Conservation (phyloP, 2,113 vertebrate genomes). For the Bolborhynchus lineola region DNA sequence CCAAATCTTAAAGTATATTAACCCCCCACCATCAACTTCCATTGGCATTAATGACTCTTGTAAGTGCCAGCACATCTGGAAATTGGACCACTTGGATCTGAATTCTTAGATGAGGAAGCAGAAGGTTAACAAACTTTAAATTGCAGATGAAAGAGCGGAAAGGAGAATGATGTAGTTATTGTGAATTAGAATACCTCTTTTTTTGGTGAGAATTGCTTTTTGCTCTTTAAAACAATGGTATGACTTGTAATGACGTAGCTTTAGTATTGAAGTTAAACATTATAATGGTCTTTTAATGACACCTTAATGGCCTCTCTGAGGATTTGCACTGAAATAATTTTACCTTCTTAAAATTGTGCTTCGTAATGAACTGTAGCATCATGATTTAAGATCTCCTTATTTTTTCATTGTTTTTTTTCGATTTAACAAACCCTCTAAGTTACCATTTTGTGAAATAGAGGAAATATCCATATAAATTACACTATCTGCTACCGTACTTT, state of each 20-base stretch:
- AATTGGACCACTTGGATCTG: not conserved
- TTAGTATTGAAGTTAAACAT: not conserved
- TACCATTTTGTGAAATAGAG: not conserved
- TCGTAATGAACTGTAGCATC: not conserved
- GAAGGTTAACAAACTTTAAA: not conserved
- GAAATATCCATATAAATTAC: no score
- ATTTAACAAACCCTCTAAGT: not conserved
- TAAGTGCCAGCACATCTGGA: not conserved
- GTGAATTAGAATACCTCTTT: not conserved
- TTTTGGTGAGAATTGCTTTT: not conserved
- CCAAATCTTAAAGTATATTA: not conserved
- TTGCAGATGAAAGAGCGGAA: not conserved
- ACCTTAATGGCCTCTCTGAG: constrained; percentile 33
- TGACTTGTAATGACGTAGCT: constrained; percentile 21
- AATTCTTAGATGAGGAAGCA: not conserved
- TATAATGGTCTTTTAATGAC: constrained; percentile 49
- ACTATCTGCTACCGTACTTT: no score
- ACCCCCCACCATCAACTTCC: not conserved
- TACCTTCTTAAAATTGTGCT: not conserved
- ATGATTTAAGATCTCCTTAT: not conserved
- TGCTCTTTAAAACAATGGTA: constrained; percentile 1
- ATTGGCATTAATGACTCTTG: not conserved
- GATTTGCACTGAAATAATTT: constrained; percentile 25
- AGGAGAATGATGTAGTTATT: not conserved
- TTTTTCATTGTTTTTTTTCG: not conserved